These are phyloP conservation scores for Lutjanus erythropterus DNA, from an alignment of 2,113 vertebrate genomes.

Conservation along the genomic window DNA sequence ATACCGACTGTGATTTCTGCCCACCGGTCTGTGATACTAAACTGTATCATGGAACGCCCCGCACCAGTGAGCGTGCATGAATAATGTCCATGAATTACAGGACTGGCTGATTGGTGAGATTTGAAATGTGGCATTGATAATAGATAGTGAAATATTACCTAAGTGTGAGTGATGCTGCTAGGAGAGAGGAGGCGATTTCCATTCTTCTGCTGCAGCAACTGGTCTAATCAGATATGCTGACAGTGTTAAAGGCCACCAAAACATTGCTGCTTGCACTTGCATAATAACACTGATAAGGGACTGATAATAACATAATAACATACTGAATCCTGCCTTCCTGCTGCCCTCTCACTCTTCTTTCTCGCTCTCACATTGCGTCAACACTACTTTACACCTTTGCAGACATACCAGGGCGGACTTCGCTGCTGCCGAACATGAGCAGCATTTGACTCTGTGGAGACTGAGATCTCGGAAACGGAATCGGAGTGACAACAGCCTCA, in stretches of 20 bases:
- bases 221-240: constrained; percentile 42
- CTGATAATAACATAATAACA: constrained; percentile 29
- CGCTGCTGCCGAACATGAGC: constrained; percentile 4
- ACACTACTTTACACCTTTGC: constrained; percentile 6
- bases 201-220: constrained; percentile 29
- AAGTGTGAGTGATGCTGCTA: constrained; percentile 26
- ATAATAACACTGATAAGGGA: constrained; percentile 44
- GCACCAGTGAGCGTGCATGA: constrained; percentile 11
- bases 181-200: constrained; percentile 6
- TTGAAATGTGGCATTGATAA: constrained; percentile 51
- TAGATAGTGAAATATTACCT: constrained; percentile 41
- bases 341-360: background rate
- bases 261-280: constrained; percentile 39
- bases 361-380: background rate
- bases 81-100: constrained; percentile 21
- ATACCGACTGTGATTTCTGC: constrained; percentile 37
- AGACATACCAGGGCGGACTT: background rate
- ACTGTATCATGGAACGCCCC: background rate
- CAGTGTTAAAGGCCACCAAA: constrained; percentile 41
- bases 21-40: constrained; percentile 21
- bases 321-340: background rate
- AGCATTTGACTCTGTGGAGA: background rate
- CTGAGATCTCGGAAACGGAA: background rate
- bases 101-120: constrained; percentile 25
- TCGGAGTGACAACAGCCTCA: background rate